Evolutionary conservation across 2,888 invertebrate genomes (phyloP), one percentile per base, ranked within the genome.

Genomic region (Melanophora roralis): DNA sequence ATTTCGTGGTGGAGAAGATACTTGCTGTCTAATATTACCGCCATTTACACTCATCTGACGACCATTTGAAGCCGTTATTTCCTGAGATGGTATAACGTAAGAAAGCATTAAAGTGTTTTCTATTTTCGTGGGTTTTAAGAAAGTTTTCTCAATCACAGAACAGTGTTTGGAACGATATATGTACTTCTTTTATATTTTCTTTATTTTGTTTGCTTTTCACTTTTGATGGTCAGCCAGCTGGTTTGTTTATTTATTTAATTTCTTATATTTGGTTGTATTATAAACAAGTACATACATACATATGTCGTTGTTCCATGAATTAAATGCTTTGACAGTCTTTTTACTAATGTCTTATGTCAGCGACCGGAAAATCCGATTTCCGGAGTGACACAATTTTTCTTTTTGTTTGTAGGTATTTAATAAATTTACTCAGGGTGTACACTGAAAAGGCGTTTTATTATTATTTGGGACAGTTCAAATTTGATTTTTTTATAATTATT

Each of bases 101-200:
- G 84, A 83, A 80, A 85, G 84, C 86, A 86, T 86, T 72, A 73
- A 76, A 57, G 16, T 19, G 12, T 16, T 60, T n/a, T 68, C 47
- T 32, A 14, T 43, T n/a, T 34, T 3, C 12, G 9, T 3, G 4
- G 6, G 27, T 47, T 21, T 81, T 74, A 76, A 83, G 82, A 82
- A 83, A 21, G 27, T 40, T 81, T 82, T 73, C 82, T 84, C 74
- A 77, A 78, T n/a, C n/a, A n/a, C n/a, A n/a, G n/a, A n/a, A n/a
- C 34, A 51, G 27, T 16, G 19, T 19, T 67, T 23, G 4, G n/a
- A n/a, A n/a, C n/a, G n/a, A n/a, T n/a, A n/a, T n/a, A n/a, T n/a
- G n/a, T n/a, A n/a, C 27, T 34, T 16, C 47, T 19, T 34, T 11
- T 27, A 36, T 2, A 11, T 0, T 45, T 16, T 14, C 1, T 27